A percentile compares a stretch with the other conserved stretches of the same genome.
Conservation (phyloP, 2,888 invertebrate genomes). For the Drosophila neonasuta region DNA sequence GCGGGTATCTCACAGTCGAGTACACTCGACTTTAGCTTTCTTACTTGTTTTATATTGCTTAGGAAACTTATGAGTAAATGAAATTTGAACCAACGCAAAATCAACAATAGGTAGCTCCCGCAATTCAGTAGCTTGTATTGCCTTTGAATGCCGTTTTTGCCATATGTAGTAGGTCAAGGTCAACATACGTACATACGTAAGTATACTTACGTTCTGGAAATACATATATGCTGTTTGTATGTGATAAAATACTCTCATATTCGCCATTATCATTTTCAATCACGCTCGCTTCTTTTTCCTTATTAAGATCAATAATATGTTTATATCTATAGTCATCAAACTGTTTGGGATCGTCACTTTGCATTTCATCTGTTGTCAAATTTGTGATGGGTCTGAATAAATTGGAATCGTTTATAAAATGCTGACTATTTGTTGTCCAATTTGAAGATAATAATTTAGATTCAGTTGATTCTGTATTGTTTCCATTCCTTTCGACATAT, state of each 20-base stretch:
- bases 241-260: slow-evolving; percentile 72
- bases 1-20: too few species aligned
- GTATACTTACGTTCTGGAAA: slow-evolving; percentile 77
- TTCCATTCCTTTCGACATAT: slow-evolving; percentile 12
- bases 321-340: slow-evolving; percentile 37
- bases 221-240: slow-evolving; percentile 80
- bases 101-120: too few species aligned
- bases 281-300: slow-evolving; percentile 11
- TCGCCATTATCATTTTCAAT: slow-evolving; percentile 39
- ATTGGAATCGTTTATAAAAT: neutral
- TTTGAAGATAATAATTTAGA: neutral
- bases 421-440: neutral
- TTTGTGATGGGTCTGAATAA: slow-evolving; percentile 18
- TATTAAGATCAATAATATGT: slow-evolving; percentile 23
- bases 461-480: neutral
- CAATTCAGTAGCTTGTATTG: too few species aligned
- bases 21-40: too few species aligned
- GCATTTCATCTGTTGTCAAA: slow-evolving; percentile 57
- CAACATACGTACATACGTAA: neutral
- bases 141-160: too few species aligned
- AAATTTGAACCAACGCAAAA: too few species aligned
- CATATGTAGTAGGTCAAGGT: too few species aligned
- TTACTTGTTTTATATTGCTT: too few species aligned
- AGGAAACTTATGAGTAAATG: too few species aligned
- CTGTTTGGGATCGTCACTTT: slow-evolving; percentile 62